Conservation (phyloP, 2,888 invertebrate species). For the Agrotis ipsilon region DNA sequence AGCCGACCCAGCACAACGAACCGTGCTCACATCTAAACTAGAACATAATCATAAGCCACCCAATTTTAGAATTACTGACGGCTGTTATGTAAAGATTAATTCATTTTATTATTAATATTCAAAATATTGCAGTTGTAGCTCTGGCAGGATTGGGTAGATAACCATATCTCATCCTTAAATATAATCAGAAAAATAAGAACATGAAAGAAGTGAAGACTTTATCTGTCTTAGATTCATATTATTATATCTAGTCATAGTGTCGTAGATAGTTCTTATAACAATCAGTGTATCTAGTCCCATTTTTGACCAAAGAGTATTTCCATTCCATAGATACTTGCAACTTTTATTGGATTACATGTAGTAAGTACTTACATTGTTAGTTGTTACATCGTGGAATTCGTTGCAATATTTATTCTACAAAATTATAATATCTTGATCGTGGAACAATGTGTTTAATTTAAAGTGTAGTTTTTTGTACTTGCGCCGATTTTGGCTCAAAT, state of each 20-base stretch:
- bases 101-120: conserved; percentile 11
- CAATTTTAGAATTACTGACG: conserved; percentile 32
- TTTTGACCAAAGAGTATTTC: conserved; percentile 9
- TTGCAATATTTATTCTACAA: too few relatives aligned
- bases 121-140: background rate
- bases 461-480: too few relatives aligned
- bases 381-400: too few relatives aligned
- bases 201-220: too few relatives aligned
- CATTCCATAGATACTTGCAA: too few relatives aligned
- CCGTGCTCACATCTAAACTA: conserved; percentile 4
- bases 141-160: background rate
- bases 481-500: too few relatives aligned
- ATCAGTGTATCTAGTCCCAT: background rate
- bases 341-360: too few relatives aligned
- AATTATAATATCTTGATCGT: too few relatives aligned
- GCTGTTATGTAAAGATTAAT: conserved; percentile 30
- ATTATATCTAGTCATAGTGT: conserved; percentile 10
- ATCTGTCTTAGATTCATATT: background rate
- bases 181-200: too few relatives aligned
- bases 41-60: conserved; percentile 49
- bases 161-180: too few relatives aligned
- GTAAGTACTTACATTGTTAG: too few relatives aligned
- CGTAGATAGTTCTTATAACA: background rate
- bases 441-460: too few relatives aligned
- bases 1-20: background rate